Evolutionary conservation across 2,888 invertebrate species (phyloP), one percentile per base, ranked within the genome.

Genomic region (Heteromyza rotundicornis): DNA sequence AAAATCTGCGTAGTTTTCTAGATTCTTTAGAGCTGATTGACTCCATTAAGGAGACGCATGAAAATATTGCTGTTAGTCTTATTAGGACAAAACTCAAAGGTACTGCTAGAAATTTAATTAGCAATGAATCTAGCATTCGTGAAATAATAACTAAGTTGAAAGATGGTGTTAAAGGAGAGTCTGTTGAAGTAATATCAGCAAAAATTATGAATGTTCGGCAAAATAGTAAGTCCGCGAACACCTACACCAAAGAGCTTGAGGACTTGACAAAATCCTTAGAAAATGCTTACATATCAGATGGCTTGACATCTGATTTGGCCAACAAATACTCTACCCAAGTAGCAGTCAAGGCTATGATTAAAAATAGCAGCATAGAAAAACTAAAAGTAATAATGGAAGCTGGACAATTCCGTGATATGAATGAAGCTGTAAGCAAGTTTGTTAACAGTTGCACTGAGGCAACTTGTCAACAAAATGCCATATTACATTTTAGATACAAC

Each of bases 311-410:
- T 16, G 63, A 58, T 12, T 27, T 60, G 32, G 63, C 56, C 14
- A 57, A 16, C 7, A 63, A 60, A 58, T 65, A 63, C 32, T 47
- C 59, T 2, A 65, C 58, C 2, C 60, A 60, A 59, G 51, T 27
- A n/a, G 62, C 55, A 20, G 60, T 64, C 8, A 64, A 62, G 27
- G 57, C 60, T 2, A 60, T 64, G 58, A 60, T 55, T 12, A 59
- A 59, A 32, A 62, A 64, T 23, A 59, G 59, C 47, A 54, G 23
- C 44, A 23, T 51, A 10, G 57, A 64, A 14, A 59, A 50, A 40
- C 57, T 59, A 24, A 61, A 58, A 56, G 35, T 64, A 22, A 57
- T 64, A n/a, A 62, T 64, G 57, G 57, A 64, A 32, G 62, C 63
- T 36, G 63, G 65, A 1, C 51, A 59, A 10, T 62, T 67, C 24